Conservation (phyloP, 2,113 vertebrate species). For the Catharus bicknelli region DNA sequence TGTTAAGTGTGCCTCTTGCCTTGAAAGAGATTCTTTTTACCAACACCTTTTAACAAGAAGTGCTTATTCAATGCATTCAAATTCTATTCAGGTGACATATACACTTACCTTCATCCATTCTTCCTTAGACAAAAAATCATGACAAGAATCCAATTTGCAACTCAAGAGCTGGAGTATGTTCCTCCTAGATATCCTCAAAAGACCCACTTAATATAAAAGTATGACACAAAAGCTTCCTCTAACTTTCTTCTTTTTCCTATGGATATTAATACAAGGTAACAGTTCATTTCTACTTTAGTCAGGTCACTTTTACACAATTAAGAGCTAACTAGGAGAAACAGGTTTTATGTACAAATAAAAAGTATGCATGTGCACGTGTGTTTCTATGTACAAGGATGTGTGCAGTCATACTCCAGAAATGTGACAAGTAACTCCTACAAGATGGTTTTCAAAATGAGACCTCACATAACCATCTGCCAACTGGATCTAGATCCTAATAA, state of each 20-base stretch:
- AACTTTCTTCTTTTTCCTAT: background rate
- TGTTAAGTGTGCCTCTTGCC: background rate
- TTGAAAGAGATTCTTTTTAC: background rate
- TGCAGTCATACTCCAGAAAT: background rate
- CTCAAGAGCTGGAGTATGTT: background rate
- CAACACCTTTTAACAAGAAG: background rate
- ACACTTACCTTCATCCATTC: background rate
- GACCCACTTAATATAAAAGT: background rate
- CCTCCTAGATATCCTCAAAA: background rate
- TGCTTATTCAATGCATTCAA: background rate
- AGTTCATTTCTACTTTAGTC: background rate
- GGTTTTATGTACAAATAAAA: background rate
- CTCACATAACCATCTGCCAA: background rate
- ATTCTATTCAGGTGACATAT: background rate
- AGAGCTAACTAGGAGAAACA: background rate
- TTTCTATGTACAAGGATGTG: background rate
- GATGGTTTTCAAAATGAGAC: background rate
- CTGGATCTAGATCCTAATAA: background rate
- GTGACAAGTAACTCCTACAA: background rate
- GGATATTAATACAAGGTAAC: background rate
- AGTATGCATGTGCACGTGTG: fast-evolving
- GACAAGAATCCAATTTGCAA: background rate
- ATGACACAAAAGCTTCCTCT: background rate
- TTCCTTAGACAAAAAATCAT: background rate
- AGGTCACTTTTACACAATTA: background rate